Evolutionary conservation across 1,140 invertebrate genomes (phyloP).

Genomic region (Camponotus pennsylvanicus): DNA sequence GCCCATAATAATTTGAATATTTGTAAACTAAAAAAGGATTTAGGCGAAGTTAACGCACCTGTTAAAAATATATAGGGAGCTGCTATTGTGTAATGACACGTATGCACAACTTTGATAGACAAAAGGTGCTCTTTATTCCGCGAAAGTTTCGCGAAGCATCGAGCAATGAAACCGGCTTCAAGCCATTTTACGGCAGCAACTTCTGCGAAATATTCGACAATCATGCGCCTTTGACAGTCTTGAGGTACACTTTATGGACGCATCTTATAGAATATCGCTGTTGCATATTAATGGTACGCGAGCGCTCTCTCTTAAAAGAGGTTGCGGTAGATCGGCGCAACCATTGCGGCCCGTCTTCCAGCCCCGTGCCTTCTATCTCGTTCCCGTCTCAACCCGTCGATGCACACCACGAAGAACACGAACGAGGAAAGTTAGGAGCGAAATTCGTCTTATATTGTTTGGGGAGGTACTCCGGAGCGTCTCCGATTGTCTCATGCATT

Average conservation of each 20-base stretch:
- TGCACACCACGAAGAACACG: background rate
- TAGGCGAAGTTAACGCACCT: conserved; percentile 20
- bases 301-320: conserved; percentile 51
- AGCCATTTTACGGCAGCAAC: conserved; percentile 29
- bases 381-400: background rate
- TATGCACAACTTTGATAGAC: conserved; percentile 42
- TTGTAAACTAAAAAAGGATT: conserved; percentile 1
- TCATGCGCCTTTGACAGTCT: conserved; percentile 34
- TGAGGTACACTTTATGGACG: conserved; percentile 31
- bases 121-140: conserved; percentile 49
- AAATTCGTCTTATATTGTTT: conserved; percentile 69
- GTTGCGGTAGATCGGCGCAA: background rate
- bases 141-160: conserved; percentile 34
- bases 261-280: conserved; percentile 3
- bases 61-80: conserved; percentile 18
- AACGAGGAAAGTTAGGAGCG: conserved; percentile 64
- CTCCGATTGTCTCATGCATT: conserved; percentile 76
- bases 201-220: conserved; percentile 27
- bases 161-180: conserved; percentile 23
- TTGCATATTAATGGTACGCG: conserved; percentile 65
- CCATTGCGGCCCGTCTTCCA: background rate
- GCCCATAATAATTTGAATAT: background rate
- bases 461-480: conserved; percentile 23
- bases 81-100: conserved; percentile 18
- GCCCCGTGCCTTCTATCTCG: background rate